phyloP scores from a whole-genome alignment of 2,113 vertebrate genomes.

The Cyanocitta stelleri region DNA sequence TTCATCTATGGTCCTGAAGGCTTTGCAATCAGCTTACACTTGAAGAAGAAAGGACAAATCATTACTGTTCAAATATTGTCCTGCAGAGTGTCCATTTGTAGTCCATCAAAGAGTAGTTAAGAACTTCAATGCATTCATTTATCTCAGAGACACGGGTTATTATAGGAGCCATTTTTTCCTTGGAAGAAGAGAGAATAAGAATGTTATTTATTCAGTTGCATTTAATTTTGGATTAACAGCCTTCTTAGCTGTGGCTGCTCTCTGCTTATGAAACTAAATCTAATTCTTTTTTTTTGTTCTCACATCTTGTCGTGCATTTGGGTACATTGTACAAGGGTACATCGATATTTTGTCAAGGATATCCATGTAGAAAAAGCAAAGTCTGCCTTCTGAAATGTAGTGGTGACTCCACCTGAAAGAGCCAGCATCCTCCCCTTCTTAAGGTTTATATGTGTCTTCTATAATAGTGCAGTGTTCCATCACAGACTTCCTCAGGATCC shows the following conservation, averaged over 20 bases:
- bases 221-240: conserved; percentile 67
- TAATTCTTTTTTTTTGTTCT: conserved; percentile 33
- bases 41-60: conserved; percentile 72
- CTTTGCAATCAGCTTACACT: conserved; percentile 71
- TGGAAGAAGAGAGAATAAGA: conserved; percentile 47
- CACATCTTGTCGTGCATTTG: not conserved
- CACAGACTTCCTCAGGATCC: not conserved
- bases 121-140: conserved; percentile 72
- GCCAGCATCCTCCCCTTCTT: not conserved
- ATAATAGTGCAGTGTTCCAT: not conserved
- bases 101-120: conserved; percentile 68
- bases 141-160: conserved; percentile 65
- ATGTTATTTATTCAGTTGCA: conserved; percentile 48
- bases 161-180: conserved; percentile 55
- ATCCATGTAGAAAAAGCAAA: not conserved
- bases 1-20: conserved; percentile 61
- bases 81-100: conserved; percentile 58
- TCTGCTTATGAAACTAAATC: conserved; percentile 54
- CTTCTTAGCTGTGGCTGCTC: conserved; percentile 29
- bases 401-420: not conserved
- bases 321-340: not conserved
- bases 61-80: conserved; percentile 76
- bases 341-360: not conserved
- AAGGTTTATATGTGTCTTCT: not conserved
- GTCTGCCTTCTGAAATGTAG: not conserved